These are phyloP conservation scores for Porites lobata DNA, from an alignment of 92 coral and sea anemone genomes.

Conservation along the genomic window DNA sequence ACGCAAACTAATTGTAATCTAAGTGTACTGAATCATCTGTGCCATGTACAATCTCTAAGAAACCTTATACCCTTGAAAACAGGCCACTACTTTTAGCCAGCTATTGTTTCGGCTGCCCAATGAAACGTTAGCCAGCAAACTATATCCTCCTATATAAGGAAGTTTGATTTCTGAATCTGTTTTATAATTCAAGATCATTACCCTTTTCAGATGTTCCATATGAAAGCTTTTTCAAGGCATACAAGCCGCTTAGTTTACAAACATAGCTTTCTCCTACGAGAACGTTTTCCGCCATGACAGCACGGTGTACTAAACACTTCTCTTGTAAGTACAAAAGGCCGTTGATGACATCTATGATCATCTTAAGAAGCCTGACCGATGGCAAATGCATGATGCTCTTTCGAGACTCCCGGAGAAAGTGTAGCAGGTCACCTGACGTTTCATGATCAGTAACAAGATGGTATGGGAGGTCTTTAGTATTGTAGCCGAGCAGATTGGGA, in stretches of 20 bases:
- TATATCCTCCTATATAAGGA: background rate
- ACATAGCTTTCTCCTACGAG: conserved; percentile 23
- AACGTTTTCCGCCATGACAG: conserved; percentile 41
- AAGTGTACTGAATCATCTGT: too few species aligned
- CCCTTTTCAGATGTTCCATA: background rate
- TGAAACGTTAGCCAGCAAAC: background rate
- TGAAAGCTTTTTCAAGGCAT: background rate
- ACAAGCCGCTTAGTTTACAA: conserved; percentile 29
- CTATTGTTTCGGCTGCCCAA: too few species aligned
- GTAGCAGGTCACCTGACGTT: conserved; percentile 18
- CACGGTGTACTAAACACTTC: conserved; percentile 19
- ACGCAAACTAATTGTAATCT: too few species aligned
- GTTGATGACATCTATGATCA: conserved; percentile 4
- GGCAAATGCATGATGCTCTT: background rate
- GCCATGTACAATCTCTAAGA: too few species aligned
- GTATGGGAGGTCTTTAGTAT: conserved; percentile 25
- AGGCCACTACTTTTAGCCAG: too few species aligned
- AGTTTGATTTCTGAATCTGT: background rate
- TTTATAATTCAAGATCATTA: background rate
- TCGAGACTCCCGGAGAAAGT: conserved; percentile 1
- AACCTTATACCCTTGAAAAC: too few species aligned
- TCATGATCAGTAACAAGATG: conserved; percentile 16
- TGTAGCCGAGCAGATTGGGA: conserved; percentile 3
- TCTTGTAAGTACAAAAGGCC: conserved; percentile 5
- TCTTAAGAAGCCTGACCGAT: conserved; percentile 3